Conservation (phyloP, 2,113 vertebrate genomes). For the Spea multiplicata region DNA sequence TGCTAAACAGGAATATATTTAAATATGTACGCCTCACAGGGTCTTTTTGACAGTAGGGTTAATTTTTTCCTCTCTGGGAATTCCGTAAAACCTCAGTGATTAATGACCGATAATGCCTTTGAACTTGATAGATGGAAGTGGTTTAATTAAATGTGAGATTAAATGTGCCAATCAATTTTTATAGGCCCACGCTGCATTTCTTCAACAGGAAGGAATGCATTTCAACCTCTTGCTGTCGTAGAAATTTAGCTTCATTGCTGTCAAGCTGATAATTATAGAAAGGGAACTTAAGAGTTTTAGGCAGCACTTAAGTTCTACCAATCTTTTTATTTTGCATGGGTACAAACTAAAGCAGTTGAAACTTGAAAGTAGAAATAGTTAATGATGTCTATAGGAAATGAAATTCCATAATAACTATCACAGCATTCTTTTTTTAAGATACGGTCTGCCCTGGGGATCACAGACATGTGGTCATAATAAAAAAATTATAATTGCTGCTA, state of each 20-base stretch:
- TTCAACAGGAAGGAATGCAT: not conserved
- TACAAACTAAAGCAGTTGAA: not conserved
- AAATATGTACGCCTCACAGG: slow-evolving; percentile 3
- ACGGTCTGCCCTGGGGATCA: not conserved
- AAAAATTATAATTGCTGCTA: not conserved
- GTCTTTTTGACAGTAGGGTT: not conserved
- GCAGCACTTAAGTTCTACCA: not conserved
- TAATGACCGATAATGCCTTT: slow-evolving; percentile 1
- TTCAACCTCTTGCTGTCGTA: not conserved
- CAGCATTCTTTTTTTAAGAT: not conserved
- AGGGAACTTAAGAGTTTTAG: not conserved
- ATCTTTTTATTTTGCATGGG: too few species aligned
- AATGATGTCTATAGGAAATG: not conserved
- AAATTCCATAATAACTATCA: not conserved
- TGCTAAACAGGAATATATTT: not conserved
- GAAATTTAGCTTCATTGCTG: not conserved
- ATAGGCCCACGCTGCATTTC: not conserved
- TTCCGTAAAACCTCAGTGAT: not conserved
- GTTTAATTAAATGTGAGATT: slow-evolving; percentile 19
- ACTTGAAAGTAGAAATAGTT: not conserved
- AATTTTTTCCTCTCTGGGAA: not conserved
- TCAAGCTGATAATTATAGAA: not conserved
- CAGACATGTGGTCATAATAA: not conserved
- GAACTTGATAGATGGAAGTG: slow-evolving; percentile 18
- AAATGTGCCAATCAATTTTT: slow-evolving; percentile 28